A percentile compares a stretch with the other conserved stretches of the same genome.
Conservation (phyloP, 2,888 invertebrate genomes). For the Cataglyphis rosenhaueri region DNA sequence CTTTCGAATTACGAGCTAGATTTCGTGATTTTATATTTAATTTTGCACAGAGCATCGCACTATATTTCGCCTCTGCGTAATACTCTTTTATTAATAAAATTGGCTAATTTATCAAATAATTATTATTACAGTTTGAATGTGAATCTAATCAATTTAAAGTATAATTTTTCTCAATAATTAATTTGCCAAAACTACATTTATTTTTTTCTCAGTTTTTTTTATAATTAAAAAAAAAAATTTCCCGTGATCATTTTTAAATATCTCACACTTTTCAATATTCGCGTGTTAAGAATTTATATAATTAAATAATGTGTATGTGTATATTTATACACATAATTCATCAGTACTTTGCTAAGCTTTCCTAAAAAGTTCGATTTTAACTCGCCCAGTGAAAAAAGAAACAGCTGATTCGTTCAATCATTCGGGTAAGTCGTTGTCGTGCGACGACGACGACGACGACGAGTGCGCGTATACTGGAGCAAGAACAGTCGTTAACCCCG, state of each 20-base stretch:
- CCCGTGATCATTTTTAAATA: background rate
- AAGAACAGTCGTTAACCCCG: constrained; percentile 43
- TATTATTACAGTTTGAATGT: background rate
- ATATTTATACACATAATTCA: constrained; percentile 2
- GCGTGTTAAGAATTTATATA: background rate
- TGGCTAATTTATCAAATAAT: background rate
- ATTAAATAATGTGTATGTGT: background rate
- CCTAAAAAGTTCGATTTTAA: constrained; percentile 18
- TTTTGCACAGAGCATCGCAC: background rate
- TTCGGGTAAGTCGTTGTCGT: constrained; percentile 24
- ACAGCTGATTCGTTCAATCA: constrained; percentile 17
- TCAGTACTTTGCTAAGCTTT: background rate
- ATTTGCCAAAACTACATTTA: background rate
- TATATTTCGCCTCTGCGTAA: background rate
- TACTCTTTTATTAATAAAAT: background rate
- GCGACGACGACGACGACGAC: background rate
- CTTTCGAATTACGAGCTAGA: background rate
- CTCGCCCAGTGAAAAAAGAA: background rate
- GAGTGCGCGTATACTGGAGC: background rate
- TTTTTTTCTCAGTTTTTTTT: background rate
- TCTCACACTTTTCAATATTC: background rate
- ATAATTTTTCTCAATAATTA: background rate
- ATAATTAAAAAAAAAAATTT: background rate
- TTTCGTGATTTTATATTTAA: background rate
- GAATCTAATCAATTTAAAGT: background rate